Evolutionary conservation across 2,888 invertebrate genomes (phyloP).

Genomic region (Cataglyphis altisquamis): DNA sequence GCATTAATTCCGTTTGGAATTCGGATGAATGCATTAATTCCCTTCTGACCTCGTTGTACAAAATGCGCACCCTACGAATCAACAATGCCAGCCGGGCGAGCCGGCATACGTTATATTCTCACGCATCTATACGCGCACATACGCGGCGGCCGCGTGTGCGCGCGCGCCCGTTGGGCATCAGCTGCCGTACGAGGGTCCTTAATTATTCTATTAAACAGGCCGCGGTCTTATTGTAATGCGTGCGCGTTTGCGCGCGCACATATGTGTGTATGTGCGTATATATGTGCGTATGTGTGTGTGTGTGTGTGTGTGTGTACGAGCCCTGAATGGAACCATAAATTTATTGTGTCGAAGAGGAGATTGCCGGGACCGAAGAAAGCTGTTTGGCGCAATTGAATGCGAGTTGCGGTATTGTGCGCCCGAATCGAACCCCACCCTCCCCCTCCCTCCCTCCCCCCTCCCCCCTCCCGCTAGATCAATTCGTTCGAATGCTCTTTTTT

Average conservation of each 20-base stretch:
- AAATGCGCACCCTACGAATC: conserved; percentile 73
- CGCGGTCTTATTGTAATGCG: conserved; percentile 83
- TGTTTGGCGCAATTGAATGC: conserved; percentile 72
- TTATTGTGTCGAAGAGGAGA: conserved; percentile 79
- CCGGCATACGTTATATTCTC: conserved; percentile 64
- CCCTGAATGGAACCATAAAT: conserved; percentile 79
- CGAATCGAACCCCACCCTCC: conserved; percentile 60
- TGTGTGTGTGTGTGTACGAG: conserved; percentile 54
- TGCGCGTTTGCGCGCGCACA: conserved; percentile 61
- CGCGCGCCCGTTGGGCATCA: conserved; percentile 77
- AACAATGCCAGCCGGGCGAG: conserved; percentile 68
- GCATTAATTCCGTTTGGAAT: conserved; percentile 79
- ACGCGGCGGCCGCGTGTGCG: conserved; percentile 17
- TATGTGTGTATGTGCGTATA: conserved; percentile 58
- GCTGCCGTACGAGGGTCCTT: conserved; percentile 84
- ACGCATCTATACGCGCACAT: conserved; percentile 50
- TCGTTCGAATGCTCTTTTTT: conserved; percentile 72
- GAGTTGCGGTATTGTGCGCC: conserved; percentile 75
- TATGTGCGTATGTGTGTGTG: conserved; percentile 39
- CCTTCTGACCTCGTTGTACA: conserved; percentile 75
- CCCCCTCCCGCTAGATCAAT: conserved; percentile 63
- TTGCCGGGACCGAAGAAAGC: conserved; percentile 71
- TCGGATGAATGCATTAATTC: conserved; percentile 72
- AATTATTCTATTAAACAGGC: conserved; percentile 86
- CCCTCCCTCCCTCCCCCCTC: background rate